phyloP scores from a whole-genome alignment of 1,140 invertebrate species.

The Gonioctena quinquepunctata region DNA sequence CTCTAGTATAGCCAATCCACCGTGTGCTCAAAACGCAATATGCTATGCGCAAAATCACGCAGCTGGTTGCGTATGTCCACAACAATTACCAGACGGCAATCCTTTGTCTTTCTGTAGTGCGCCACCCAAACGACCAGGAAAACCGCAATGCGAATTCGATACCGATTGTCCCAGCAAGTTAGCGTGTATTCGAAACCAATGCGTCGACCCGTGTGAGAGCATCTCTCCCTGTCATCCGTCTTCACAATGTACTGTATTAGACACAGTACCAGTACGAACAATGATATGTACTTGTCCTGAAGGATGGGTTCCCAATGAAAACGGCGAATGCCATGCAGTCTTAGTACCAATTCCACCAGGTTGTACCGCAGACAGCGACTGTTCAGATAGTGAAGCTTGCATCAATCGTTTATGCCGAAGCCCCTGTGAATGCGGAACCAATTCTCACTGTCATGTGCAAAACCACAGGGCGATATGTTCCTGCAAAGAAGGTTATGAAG shows the following conservation, averaged over 20 bases:
- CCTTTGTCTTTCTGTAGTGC: constrained; percentile 76
- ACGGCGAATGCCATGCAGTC: constrained; percentile 75
- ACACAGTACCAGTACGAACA: constrained; percentile 80
- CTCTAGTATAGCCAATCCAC: constrained; percentile 61
- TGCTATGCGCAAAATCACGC: constrained; percentile 78
- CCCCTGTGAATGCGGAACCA: constrained; percentile 84
- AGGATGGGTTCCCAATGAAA: constrained; percentile 76
- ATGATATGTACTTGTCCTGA: constrained; percentile 85
- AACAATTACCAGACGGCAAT: constrained; percentile 74
- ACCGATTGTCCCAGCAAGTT: constrained; percentile 77
- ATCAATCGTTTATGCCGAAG: constrained; percentile 83
- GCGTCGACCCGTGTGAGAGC: constrained; percentile 76
- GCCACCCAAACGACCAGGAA: constrained; percentile 54
- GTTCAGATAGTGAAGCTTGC: constrained; percentile 76
- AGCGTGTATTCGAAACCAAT: constrained; percentile 79
- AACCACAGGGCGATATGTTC: constrained; percentile 86
- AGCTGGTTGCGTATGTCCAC: constrained; percentile 76
- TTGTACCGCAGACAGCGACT: constrained; percentile 79
- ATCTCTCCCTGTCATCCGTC: constrained; percentile 73
- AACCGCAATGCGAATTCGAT: constrained; percentile 77
- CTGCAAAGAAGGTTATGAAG: constrained; percentile 80
- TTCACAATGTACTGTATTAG: constrained; percentile 76
- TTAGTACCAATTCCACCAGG: constrained; percentile 70
- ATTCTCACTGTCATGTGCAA: constrained; percentile 79
- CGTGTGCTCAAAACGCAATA: constrained; percentile 79